A percentile compares a stretch with the other conserved stretches of the same genome.
These are phyloP conservation scores for Macrobrachium nipponense DNA, from an alignment of 1,140 invertebrate species.

Conservation along the genomic window DNA sequence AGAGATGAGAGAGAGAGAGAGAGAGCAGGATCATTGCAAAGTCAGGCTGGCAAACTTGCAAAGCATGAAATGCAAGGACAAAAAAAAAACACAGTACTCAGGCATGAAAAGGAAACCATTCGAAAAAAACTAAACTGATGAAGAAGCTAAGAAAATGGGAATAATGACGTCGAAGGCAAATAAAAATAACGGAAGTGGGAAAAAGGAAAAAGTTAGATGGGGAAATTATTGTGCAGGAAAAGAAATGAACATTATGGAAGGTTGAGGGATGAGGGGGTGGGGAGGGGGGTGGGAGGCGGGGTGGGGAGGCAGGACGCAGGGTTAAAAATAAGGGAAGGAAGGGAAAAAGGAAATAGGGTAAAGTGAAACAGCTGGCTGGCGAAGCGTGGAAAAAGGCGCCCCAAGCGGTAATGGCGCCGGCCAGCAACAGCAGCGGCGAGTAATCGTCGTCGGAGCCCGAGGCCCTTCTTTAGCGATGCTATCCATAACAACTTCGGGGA, in stretches of 20 bases:
- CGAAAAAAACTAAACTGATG: neutral
- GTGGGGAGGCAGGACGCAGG: neutral
- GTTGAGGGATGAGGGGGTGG: neutral
- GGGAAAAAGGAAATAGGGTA: conserved; percentile 4
- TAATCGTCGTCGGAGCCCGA: too few relatives aligned
- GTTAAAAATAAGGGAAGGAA: neutral
- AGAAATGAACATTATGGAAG: neutral
- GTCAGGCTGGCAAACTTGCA: neutral
- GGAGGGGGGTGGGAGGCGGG: neutral
- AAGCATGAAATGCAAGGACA: neutral
- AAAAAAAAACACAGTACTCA: neutral
- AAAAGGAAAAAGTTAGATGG: neutral
- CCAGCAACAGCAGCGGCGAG: neutral
- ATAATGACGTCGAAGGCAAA: neutral
- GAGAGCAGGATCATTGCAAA: conserved; percentile 5
- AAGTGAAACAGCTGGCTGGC: neutral
- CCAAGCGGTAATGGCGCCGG: neutral
- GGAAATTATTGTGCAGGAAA: neutral
- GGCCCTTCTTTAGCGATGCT: too few relatives aligned
- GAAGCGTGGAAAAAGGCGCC: neutral
- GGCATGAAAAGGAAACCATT: neutral
- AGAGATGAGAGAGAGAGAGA: conserved; percentile 30
- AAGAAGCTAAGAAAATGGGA: neutral
- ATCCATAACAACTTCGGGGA: too few relatives aligned
- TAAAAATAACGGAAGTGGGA: neutral